phyloP scores from a whole-genome alignment of 2,888 invertebrate species.

The Hololepta plana region DNA sequence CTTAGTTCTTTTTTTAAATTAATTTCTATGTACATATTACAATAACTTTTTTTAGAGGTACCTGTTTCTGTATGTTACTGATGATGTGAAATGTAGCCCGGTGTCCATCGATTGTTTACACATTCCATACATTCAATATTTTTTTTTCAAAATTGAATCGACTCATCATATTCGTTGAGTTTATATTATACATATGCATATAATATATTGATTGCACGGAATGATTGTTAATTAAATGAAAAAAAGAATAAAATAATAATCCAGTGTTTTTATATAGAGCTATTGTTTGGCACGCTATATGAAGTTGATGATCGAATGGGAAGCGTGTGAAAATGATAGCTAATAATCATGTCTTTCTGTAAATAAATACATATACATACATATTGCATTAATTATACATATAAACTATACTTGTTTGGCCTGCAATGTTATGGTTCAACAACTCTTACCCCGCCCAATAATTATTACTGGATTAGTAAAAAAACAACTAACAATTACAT shows the following conservation, averaged over 20 bases:
- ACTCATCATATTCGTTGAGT: too few relatives aligned
- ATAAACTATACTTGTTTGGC: constrained; percentile 24
- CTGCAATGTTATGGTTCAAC: constrained; percentile 28
- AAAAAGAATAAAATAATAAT: too few relatives aligned
- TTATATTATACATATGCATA: too few relatives aligned
- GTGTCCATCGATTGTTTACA: too few relatives aligned
- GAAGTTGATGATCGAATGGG: constrained; percentile 5
- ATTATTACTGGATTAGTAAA: constrained; percentile 25
- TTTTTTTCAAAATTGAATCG: too few relatives aligned
- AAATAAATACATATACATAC: constrained; percentile 23
- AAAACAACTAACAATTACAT: too few relatives aligned
- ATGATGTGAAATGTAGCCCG: constrained; percentile 18
- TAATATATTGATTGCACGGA: too few relatives aligned
- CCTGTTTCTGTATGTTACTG: constrained; percentile 21
- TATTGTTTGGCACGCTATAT: too few relatives aligned
- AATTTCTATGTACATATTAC: constrained; percentile 17
- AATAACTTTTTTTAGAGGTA: constrained; percentile 25
- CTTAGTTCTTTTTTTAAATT: constrained; percentile 9
- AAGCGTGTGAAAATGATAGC: too few relatives aligned
- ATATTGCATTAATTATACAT: constrained; percentile 22
- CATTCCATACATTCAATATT: too few relatives aligned
- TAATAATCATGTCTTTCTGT: constrained; percentile 23
- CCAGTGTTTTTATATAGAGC: too few relatives aligned
- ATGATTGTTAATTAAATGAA: too few relatives aligned
- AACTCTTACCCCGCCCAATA: constrained; percentile 25